Evolutionary conservation across 2,797 vertebrate species (phyloP), one percentile per base, ranked within the genome.

Genomic region (Rallus crepitans): DNA sequence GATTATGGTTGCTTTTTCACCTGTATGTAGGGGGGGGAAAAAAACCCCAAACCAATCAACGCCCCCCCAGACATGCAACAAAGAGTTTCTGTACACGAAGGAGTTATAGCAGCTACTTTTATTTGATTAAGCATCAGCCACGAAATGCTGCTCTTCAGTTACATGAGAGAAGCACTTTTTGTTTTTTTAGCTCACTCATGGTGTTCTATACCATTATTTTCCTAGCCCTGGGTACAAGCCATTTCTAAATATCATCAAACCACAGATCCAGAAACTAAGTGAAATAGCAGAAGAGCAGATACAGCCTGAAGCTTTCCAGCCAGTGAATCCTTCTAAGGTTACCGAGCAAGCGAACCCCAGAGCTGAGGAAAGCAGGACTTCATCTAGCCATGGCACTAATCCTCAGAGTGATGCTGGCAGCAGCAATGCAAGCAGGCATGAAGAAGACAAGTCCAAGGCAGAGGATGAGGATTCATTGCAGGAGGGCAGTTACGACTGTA

Each of bases 171-270:
- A 70, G 9, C 65, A 64, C n/a, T 52, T 55, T 83, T 80, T 70
- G 23, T 64, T 48, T 23, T 47, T 47, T 47, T 6, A 56, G 71
- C 56, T 76, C 12, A 78, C 35, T 91, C 33, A 88, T 42, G 66
- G 53, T 93, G 66, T 77, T 92, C 73, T 73, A 4, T 94, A 50
- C 39, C 64, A 33, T 91, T 82, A 18, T 57, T 61, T 85, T 77
- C 60, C 42, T 98, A 99, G 99, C 97, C 98, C 99, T 95, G 99
- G 99, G 91, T 99, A 99, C 97, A 99, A 99, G 98, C 99, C 99
- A 76, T 99, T 99, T 97, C 98, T 99, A 94, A 99, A 98, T 96
- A 96, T 99, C 97, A 99, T 99, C 97, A 99, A 99, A 94, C 99
- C 99, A 27, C 99, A 99, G 93, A 98, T 99, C 35, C 99, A 99